A percentile compares a stretch with the other conserved stretches of the same genome.
phyloP scores from a whole-genome alignment of 2,888 invertebrate genomes.

The Digitonthophagus gazella region DNA sequence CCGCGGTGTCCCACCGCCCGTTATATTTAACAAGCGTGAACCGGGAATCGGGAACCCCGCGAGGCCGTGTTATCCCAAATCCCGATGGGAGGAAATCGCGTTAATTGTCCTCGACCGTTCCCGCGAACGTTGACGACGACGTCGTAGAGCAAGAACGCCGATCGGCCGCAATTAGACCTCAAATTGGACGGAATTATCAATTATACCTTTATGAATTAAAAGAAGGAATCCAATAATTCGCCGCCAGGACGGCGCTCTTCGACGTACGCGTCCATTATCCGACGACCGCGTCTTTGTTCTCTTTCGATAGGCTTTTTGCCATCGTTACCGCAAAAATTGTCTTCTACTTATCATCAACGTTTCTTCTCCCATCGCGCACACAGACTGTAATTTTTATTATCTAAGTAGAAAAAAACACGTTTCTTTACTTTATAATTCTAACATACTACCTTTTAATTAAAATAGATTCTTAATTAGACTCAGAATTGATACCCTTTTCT shows the following conservation, averaged over 20 bases:
- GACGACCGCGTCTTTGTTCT: neutral
- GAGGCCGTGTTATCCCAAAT: too few relatives aligned
- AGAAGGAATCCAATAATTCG: neutral
- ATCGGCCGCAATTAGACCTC: neutral
- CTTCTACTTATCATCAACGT: neutral
- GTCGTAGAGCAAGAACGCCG: neutral
- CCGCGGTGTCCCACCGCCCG: neutral
- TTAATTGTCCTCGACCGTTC: neutral
- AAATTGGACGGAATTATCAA: neutral
- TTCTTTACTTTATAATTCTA: too few relatives aligned
- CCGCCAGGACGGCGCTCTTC: neutral
- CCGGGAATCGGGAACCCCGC: neutral
- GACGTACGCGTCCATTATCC: neutral
- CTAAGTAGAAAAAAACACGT: too few relatives aligned
- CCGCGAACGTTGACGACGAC: neutral
- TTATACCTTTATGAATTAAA: neutral
- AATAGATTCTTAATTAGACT: too few relatives aligned
- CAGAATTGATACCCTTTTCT: too few relatives aligned
- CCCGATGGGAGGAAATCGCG: neutral
- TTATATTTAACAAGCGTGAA: constrained; percentile 1
- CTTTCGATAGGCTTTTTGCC: neutral
- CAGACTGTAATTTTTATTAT: too few relatives aligned
- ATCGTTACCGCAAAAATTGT: neutral
- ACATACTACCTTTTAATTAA: too few relatives aligned
- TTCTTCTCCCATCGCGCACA: neutral